Evolutionary conservation across 2,888 invertebrate genomes (phyloP), one percentile per base, ranked within the genome.

Genomic region (Trissoscelio sp.): DNA sequence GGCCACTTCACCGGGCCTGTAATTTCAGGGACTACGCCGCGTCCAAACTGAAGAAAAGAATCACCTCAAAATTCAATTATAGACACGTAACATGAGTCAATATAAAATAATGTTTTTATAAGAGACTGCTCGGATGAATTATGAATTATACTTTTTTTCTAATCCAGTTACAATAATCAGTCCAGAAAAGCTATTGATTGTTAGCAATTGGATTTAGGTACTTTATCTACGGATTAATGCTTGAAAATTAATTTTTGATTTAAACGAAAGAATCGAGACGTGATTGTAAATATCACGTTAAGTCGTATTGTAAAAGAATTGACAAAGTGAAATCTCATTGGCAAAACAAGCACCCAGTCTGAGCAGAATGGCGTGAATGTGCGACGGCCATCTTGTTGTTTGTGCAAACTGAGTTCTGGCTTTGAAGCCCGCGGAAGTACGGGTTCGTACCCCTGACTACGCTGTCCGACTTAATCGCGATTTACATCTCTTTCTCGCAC

Each of bases 351-450:
- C 87, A 86, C 87, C 88, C 85, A 86, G 85, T 85, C 82, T 83
- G 85, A 85, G 84, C 84, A 18, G 83, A 84, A 84, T 85, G 86
- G 87, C 85, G 86, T 86, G 86, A 85, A 84, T 82, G 84, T 83
- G 70, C 83, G 86, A 87, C 88, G 84, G 89, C 89, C 90, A 89
- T 90, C 87, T 90, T 89, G 89, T 90, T 90, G 90, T 90, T 90
- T 90, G 89, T 88, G 89, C 88, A 89, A 89, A 86, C 88, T 87
- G 87, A 84, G 85, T 86, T 85, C 83, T 86, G 84, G 85, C 85
- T 87, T 85, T 86, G 85, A 85, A 83, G 84, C 83, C 84, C 77
- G 73, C 53, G 73, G 69, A 77, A 81, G 74, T 73, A 84, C 73
- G 64, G 77, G 44, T 62, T 74, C 70, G 77, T 75, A 83, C 83